These are phyloP conservation scores for Sebastes iracundus DNA, from an alignment of 2,797 vertebrate genomes.

Conservation along the genomic window DNA sequence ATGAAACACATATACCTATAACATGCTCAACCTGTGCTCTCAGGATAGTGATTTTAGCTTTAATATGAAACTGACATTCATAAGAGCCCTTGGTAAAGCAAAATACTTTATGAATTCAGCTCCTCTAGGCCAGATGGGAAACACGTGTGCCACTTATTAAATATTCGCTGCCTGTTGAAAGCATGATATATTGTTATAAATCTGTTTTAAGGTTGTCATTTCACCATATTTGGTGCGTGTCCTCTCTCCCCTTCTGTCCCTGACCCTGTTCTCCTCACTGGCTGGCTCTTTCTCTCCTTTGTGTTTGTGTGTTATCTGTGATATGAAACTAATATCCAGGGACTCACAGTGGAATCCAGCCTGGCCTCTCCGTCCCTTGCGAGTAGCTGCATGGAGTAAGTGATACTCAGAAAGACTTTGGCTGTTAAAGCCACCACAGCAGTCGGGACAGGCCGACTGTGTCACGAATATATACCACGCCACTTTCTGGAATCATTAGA, in stretches of 20 bases:
- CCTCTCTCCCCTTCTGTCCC: constrained; percentile 30
- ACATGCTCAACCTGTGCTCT: background rate
- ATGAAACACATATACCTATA: background rate
- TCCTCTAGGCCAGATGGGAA: background rate
- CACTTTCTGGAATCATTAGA: constrained; percentile 48
- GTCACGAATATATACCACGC: constrained; percentile 63
- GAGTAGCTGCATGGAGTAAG: constrained; percentile 69
- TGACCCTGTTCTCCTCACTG: constrained; percentile 45
- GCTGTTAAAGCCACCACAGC: constrained; percentile 67
- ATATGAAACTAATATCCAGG: constrained; percentile 79
- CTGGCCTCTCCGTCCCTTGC: constrained; percentile 61
- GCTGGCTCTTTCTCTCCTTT: constrained; percentile 57
- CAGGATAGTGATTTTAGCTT: background rate
- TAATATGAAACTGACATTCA: background rate
- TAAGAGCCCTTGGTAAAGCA: background rate
- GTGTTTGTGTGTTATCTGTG: constrained; percentile 72
- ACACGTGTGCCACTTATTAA: background rate
- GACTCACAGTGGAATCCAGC: constrained; percentile 75
- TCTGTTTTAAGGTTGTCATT: constrained; percentile 6
- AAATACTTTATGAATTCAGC: background rate
- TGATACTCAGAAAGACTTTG: constrained; percentile 72
- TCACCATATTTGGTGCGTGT: constrained; percentile 17
- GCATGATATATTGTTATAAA: background rate
- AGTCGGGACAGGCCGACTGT: constrained; percentile 57
- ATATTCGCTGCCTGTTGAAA: background rate